Conservation (phyloP, 2,113 vertebrate species). For the Rhinogobius similis region DNA sequence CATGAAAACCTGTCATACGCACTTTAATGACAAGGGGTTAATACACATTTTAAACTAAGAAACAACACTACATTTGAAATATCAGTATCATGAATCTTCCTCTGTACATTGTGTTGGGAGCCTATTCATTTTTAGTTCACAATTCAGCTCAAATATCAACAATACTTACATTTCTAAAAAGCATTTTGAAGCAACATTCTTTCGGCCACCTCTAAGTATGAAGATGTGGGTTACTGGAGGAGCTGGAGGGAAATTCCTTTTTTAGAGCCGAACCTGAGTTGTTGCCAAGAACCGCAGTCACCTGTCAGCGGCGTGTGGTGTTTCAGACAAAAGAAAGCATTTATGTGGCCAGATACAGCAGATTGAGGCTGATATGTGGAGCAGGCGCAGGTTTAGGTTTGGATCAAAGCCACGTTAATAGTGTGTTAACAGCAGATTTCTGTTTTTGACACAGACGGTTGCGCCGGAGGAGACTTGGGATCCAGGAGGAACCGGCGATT, state of each 20-base stretch:
- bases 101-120: too few relatives aligned
- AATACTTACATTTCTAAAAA: too few relatives aligned
- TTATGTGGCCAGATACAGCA: not conserved
- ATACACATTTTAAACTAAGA: too few relatives aligned
- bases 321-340: not conserved
- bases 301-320: not conserved
- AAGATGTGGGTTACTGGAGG: not conserved
- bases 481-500: not conserved
- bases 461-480: not conserved
- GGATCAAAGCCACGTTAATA: not conserved
- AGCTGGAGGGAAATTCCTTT: constrained; percentile 7
- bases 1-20: too few relatives aligned
- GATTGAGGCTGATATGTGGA: not conserved
- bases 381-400: not conserved
- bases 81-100: too few relatives aligned
- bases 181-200: not conserved
- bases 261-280: too few relatives aligned
- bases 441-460: not conserved
- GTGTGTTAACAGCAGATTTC: too few relatives aligned
- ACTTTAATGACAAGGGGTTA: too few relatives aligned
- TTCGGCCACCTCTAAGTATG: not conserved
- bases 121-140: too few relatives aligned
- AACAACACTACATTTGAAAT: too few relatives aligned
- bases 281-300: not conserved
- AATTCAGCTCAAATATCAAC: too few relatives aligned